A percentile compares a stretch with the other conserved stretches of the same genome.
These are phyloP conservation scores for Myanophis thanlyinensis DNA, from an alignment of 2,113 vertebrate genomes.

Conservation along the genomic window DNA sequence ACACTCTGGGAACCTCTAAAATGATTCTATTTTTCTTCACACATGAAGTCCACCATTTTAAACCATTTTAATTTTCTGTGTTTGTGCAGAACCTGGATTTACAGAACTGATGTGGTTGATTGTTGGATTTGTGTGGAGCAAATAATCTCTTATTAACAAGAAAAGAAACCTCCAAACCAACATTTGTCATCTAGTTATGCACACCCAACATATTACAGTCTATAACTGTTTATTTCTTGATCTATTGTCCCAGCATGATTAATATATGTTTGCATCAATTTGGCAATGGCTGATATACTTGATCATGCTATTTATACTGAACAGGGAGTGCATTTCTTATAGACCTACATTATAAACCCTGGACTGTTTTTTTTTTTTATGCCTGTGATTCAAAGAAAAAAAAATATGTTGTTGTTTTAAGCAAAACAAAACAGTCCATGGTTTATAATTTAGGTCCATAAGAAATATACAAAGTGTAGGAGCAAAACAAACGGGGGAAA, in stretches of 20 bases:
- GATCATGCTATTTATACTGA: background rate
- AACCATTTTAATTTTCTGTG: too few species aligned
- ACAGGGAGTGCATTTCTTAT: background rate
- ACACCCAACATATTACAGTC: background rate
- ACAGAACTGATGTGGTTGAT: background rate
- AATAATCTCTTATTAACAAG: background rate
- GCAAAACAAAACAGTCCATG: too few species aligned
- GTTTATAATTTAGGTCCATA: background rate
- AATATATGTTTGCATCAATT: background rate
- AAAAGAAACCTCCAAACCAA: background rate
- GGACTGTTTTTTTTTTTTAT: background rate
- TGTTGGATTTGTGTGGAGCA: background rate
- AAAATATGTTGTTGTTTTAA: background rate
- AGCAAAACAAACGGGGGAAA: background rate
- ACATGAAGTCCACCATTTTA: conserved; percentile 18
- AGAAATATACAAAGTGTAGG: background rate
- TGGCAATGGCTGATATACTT: background rate
- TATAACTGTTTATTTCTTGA: background rate
- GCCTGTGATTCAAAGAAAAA: background rate
- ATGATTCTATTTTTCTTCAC: conserved; percentile 28
- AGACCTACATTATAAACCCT: background rate
- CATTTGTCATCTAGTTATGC: background rate
- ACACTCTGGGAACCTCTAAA: conserved; percentile 30
- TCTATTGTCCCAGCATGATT: background rate
- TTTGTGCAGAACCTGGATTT: background rate